phyloP scores from a whole-genome alignment of 1,140 invertebrate genomes.

The Sipha flava region DNA sequence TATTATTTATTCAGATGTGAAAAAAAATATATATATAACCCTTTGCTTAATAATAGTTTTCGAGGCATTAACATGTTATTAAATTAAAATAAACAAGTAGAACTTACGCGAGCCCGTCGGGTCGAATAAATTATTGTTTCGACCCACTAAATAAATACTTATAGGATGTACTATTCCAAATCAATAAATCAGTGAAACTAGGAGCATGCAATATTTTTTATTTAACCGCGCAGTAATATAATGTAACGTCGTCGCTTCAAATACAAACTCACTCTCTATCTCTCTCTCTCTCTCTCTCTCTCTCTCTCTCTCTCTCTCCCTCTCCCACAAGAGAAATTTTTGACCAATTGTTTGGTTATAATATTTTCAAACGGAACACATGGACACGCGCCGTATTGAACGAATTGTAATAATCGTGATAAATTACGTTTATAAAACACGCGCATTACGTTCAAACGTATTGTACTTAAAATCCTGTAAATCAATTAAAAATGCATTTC shows the following conservation, averaged over 20 bases:
- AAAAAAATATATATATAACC: not conserved
- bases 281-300: too few species aligned
- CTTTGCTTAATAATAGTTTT: not conserved
- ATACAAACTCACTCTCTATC: too few species aligned
- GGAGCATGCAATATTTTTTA: not conserved
- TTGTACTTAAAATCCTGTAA: not conserved
- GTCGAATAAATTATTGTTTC: not conserved
- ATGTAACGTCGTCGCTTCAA: too few species aligned
- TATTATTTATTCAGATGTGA: not conserved
- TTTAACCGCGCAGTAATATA: not conserved
- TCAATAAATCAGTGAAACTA: not conserved
- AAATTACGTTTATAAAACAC: not conserved
- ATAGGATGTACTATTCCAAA: not conserved
- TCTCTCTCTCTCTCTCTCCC: too few species aligned
- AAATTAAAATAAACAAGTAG: not conserved
- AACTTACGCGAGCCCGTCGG: not conserved
- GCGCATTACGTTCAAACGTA: not conserved
- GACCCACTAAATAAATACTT: not conserved
- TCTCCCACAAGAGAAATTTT: too few species aligned
- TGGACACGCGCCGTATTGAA: not conserved
- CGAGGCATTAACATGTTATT: constrained; percentile 1
- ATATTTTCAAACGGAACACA: not conserved
- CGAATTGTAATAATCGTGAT: not conserved
- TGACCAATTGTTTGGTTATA: not conserved
- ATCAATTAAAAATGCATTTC: not conserved